phyloP scores from a whole-genome alignment of 2,113 vertebrate genomes.

The Cricetomys ansorgei region DNA sequence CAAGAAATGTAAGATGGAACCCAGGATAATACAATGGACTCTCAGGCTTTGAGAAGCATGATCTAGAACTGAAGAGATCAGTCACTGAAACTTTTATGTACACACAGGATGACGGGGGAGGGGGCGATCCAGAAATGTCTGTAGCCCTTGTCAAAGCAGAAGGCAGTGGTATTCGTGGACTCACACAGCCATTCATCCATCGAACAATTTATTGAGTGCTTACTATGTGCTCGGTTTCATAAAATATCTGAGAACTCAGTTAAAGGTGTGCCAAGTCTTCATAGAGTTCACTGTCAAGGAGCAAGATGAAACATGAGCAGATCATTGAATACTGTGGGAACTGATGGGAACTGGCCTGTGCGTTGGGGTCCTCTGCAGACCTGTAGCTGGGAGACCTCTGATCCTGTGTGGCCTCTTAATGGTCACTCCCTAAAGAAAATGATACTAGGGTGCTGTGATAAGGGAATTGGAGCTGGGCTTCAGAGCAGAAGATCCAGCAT shows the following conservation, averaged over 20 bases:
- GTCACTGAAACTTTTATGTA: background rate
- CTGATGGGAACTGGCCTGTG: background rate
- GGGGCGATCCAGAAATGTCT: background rate
- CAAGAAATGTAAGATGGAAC: background rate
- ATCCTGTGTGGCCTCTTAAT: background rate
- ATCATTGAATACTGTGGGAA: fast-evolving
- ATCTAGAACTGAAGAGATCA: background rate
- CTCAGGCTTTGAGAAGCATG: background rate
- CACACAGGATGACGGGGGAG: fast-evolving
- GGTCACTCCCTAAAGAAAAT: background rate
- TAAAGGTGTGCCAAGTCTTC: background rate
- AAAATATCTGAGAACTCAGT: background rate
- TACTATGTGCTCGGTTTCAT: background rate
- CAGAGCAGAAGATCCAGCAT: background rate
- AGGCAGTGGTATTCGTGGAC: background rate
- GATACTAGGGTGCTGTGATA: background rate
- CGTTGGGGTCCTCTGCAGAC: background rate
- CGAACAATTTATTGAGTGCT: background rate
- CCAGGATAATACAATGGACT: no score
- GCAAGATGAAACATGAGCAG: background rate
- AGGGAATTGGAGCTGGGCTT: background rate
- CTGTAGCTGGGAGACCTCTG: background rate
- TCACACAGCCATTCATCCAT: background rate
- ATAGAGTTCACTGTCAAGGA: background rate
- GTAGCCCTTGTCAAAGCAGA: background rate